A percentile compares a stretch with the other conserved stretches of the same genome.
Conservation (phyloP, 2,797 vertebrate genomes). For the Bovichtus diacanthus region DNA sequence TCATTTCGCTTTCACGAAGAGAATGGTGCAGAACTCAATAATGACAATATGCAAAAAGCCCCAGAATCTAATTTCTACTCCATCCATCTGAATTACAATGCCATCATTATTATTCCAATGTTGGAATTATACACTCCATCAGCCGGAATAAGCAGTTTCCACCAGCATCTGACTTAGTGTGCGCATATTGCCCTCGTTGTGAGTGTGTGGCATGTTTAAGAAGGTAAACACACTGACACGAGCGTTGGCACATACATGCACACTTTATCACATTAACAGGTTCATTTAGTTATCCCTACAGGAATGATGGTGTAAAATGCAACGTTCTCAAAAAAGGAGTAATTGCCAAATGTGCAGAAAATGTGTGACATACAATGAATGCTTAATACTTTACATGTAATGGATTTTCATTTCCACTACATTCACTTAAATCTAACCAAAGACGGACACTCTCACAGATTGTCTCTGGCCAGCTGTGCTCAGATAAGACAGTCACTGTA, state of each 20-base stretch:
- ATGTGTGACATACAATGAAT: conserved; percentile 38
- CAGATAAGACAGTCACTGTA: conserved; percentile 21
- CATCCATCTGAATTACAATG: conserved; percentile 82
- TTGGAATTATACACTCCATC: conserved; percentile 80
- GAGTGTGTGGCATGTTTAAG: conserved; percentile 29
- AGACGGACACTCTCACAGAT: conserved; percentile 27
- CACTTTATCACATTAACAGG: conserved; percentile 40
- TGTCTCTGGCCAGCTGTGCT: conserved; percentile 47
- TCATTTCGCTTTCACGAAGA: conserved; percentile 67
- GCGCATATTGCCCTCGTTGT: conserved; percentile 41
- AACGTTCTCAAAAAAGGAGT: conserved; percentile 30
- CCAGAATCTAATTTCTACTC: conserved; percentile 76
- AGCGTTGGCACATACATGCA: conserved; percentile 20
- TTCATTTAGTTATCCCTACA: conserved; percentile 26
- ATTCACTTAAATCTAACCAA: conserved; percentile 27
- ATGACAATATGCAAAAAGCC: conserved; percentile 76
- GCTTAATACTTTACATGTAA: conserved; percentile 32
- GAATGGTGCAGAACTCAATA: conserved; percentile 68
- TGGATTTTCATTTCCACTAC: conserved; percentile 29
- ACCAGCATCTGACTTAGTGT: conserved; percentile 57
- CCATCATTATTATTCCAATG: conserved; percentile 81
- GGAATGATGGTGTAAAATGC: conserved; percentile 38
- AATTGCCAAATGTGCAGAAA: conserved; percentile 46
- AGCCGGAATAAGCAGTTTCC: conserved; percentile 78
- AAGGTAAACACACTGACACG: conserved; percentile 20